Conservation (phyloP, 2,797 vertebrate genomes). For the Enteromius radiatus region DNA sequence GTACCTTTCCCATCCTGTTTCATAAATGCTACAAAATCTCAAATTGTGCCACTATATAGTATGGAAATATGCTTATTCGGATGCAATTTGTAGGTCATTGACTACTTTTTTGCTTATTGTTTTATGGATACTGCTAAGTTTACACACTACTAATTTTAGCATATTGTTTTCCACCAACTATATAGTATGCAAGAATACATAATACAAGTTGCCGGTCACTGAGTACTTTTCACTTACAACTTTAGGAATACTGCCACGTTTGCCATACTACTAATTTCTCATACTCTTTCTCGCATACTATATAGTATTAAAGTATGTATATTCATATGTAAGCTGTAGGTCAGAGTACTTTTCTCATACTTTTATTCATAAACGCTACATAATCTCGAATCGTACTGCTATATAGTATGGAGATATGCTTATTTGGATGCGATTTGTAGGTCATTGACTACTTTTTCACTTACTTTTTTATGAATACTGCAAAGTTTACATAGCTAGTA, state of each 20-base stretch:
- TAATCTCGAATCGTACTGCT: no score
- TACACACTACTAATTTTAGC: not conserved
- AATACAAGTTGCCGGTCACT: not conserved
- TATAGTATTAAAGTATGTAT: not conserved
- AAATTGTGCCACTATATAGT: not conserved
- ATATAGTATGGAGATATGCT: no score
- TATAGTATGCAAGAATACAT: not conserved
- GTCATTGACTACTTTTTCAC: not conserved
- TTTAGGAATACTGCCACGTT: not conserved
- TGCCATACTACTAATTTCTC: not conserved
- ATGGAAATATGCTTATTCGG: not conserved
- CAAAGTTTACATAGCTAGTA: not conserved
- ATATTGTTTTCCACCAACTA: rapidly evolving
- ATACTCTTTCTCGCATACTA: not conserved
- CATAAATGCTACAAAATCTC: no score
- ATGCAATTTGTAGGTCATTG: not conserved
- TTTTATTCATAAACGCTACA: no score
- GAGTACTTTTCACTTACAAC: not conserved
- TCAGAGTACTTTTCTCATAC: not conserved
- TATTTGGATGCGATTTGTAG: not conserved
- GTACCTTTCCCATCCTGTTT: not conserved
- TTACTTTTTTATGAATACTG: no score
- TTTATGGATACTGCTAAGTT: not conserved
- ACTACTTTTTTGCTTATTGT: not conserved
- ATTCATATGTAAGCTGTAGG: not conserved